Evolutionary conservation across 2,888 invertebrate genomes (phyloP).

Genomic region (Drepanosiphum platanoidis): DNA sequence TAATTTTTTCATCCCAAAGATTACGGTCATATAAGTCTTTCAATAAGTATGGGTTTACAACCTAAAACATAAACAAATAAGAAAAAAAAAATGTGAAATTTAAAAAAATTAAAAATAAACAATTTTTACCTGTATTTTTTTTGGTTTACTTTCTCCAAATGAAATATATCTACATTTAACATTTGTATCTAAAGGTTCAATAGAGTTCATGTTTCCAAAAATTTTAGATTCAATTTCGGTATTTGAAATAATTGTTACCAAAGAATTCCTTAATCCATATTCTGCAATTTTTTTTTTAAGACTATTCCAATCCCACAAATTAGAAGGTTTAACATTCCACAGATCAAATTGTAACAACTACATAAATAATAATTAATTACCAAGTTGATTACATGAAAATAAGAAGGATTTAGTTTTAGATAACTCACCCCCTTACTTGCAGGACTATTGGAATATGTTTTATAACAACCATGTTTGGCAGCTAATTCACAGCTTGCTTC

Average conservation of each 20-base stretch:
- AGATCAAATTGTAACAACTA: slow-evolving; percentile 94
- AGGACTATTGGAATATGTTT: slow-evolving; percentile 90
- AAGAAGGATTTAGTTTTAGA: slow-evolving; percentile 1
- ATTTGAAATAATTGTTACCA: slow-evolving; percentile 96
- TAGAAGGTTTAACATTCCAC: slow-evolving; percentile 91
- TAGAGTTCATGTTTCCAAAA: slow-evolving; percentile 96
- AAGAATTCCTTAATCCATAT: slow-evolving; percentile 91
- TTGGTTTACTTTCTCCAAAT: slow-evolving; percentile 83
- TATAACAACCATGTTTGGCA: slow-evolving; percentile 83
- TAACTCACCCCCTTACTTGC: slow-evolving; percentile 81
- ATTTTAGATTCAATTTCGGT: slow-evolving; percentile 99
- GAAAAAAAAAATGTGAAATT: too few relatives aligned
- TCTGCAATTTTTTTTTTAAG: slow-evolving; percentile 87
- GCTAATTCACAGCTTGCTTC: slow-evolving; percentile 96
- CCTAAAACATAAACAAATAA: slow-evolving; percentile 69
- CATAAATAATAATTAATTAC: slow-evolving; percentile 31
- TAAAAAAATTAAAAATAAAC: too few relatives aligned
- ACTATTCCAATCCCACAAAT: slow-evolving; percentile 87
- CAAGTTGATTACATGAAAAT: not conserved
- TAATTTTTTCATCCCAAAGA: slow-evolving; percentile 95
- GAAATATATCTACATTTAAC: slow-evolving; percentile 90
- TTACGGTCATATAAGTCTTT: slow-evolving; percentile 90
- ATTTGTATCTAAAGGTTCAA: slow-evolving; percentile 98
- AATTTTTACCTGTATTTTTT: slow-evolving; percentile 36
- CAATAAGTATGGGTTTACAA: slow-evolving; percentile 95